These are phyloP conservation scores for Squalus acanthias DNA, from an alignment of 2,797 vertebrate genomes.

Conservation along the genomic window DNA sequence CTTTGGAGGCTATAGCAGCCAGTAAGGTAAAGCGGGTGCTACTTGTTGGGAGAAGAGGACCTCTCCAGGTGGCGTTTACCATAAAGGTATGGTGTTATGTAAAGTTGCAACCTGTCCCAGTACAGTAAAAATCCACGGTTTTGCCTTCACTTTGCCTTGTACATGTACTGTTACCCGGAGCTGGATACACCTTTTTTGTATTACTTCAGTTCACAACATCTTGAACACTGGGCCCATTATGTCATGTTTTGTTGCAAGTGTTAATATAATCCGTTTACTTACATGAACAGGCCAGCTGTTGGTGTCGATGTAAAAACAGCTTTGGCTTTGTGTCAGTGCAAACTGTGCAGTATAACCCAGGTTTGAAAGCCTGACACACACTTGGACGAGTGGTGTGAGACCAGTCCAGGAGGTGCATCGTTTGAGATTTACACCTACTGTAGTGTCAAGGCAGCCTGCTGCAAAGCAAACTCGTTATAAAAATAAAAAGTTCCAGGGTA, in stretches of 20 bases:
- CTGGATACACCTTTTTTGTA: not conserved
- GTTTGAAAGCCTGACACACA: not conserved
- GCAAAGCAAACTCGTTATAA: not conserved
- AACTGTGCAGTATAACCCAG: not conserved
- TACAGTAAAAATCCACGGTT: not conserved
- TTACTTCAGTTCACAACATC: no score
- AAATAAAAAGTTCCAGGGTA: not conserved
- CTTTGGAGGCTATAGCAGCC: conserved; percentile 7
- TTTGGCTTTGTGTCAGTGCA: not conserved
- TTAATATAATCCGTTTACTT: not conserved
- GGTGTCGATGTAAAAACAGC: not conserved
- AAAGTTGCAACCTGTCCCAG: not conserved
- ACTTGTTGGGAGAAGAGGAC: conserved; percentile 21
- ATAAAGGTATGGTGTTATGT: conserved; percentile 1
- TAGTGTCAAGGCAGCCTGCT: not conserved
- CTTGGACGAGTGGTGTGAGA: not conserved
- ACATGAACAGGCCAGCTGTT: not conserved
- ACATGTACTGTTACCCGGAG: no score
- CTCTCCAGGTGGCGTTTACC: conserved; percentile 26
- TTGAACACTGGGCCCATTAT: no score
- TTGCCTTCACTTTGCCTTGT: not conserved
- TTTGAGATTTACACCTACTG: not conserved
- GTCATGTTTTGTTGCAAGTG: not conserved
- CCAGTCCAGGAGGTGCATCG: not conserved
- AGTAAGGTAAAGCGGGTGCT: conserved; percentile 24